Evolutionary conservation across 2,797 vertebrate species (phyloP).

Genomic region (Corythornis leucogaster): DNA sequence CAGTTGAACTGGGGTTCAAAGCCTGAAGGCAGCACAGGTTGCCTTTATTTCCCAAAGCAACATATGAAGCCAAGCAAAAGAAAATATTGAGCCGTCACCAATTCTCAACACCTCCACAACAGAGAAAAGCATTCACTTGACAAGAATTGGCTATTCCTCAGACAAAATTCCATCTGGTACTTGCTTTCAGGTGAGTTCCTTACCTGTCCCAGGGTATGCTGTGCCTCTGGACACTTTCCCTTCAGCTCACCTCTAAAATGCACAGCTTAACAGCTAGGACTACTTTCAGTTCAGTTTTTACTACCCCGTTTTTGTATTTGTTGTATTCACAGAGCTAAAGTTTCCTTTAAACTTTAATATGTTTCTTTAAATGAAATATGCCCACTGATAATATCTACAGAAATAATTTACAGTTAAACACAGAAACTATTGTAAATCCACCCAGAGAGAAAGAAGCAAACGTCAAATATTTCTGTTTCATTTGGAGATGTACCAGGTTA

Average conservation of each 20-base stretch:
- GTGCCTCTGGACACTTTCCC: fast-evolving
- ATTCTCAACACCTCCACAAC: background rate
- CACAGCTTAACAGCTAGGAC: background rate
- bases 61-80: background rate
- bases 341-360: background rate
- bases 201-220: fast-evolving
- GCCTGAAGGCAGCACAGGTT: background rate
- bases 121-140: background rate
- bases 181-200: background rate
- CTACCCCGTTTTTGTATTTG: background rate
- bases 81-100: background rate
- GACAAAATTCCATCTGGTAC: background rate
- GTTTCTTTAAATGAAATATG: background rate
- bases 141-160: background rate
- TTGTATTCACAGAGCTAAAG: background rate
- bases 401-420: constrained; percentile 15
- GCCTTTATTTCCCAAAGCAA: background rate
- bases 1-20: background rate
- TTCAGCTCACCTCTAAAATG: background rate
- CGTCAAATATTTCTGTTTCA: constrained; percentile 28
- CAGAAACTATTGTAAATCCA: constrained; percentile 21
- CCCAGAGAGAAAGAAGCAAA: background rate
- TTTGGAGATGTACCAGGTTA: constrained; percentile 46
- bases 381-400: background rate
- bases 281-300: background rate